Evolutionary conservation across 2,888 invertebrate species (phyloP).

Genomic region (Trachelus tabidus): DNA sequence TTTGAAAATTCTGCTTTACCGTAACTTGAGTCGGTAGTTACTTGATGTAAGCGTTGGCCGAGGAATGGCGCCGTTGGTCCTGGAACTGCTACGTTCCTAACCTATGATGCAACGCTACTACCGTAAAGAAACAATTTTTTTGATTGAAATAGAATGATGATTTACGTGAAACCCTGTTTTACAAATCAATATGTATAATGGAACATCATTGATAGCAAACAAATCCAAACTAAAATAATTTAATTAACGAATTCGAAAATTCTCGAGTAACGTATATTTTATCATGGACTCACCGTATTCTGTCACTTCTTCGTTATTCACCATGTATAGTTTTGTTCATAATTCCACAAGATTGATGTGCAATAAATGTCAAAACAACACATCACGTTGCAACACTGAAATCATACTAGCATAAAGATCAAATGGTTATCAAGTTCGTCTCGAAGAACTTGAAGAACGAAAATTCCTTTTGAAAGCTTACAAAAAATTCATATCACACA

Average conservation of each 20-base stretch:
- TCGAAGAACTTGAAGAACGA: neutral
- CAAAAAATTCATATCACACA: neutral
- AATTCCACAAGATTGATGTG: neutral
- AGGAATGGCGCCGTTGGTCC: neutral
- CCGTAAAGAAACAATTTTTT: neutral
- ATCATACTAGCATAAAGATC: neutral
- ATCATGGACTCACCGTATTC: neutral
- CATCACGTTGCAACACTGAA: neutral
- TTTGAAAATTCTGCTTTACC: neutral
- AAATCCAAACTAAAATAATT: neutral
- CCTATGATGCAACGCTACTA: neutral
- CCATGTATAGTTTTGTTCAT: neutral
- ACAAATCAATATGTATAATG: neutral
- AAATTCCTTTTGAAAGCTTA: neutral
- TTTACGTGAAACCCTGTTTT: neutral
- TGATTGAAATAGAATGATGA: neutral
- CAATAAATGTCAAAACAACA: neutral
- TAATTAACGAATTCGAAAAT: neutral
- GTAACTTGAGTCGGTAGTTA: neutral
- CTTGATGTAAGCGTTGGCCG: neutral
- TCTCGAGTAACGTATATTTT: neutral
- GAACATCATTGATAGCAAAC: neutral
- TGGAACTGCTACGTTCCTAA: neutral
- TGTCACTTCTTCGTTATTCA: neutral
- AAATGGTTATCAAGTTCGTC: neutral